Percentiles rank a stretch among this genome's conserved stretches.
Evolutionary conservation across 2,888 invertebrate species (phyloP).

Genomic region (Lithophane socia): DNA sequence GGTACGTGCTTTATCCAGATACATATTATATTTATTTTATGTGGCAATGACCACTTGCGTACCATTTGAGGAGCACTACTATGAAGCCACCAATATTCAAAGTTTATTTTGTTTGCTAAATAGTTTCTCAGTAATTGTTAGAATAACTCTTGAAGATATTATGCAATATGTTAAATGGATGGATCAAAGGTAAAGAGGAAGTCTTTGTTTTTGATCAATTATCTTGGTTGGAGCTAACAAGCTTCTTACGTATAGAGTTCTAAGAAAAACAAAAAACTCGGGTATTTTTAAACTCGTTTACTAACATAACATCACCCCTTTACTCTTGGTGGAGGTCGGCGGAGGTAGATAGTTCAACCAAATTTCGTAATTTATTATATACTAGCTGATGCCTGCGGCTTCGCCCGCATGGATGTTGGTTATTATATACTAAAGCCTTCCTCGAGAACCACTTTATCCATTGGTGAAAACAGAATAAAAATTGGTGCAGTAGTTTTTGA

Average conservation of each 20-base stretch:
- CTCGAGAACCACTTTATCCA: no score
- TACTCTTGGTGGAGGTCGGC: no score
- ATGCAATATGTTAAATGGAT: conserved; percentile 7
- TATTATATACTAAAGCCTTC: no score
- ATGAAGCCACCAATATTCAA: background rate
- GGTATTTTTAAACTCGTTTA: background rate
- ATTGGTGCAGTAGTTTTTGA: no score
- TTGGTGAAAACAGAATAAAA: no score
- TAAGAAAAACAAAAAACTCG: background rate
- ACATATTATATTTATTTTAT: background rate
- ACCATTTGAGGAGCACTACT: background rate
- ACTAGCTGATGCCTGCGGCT: no score
- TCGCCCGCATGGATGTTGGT: no score
- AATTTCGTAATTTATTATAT: no score
- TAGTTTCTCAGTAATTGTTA: conserved; percentile 10
- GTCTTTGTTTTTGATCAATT: conserved; percentile 15
- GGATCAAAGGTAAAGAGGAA: conserved; percentile 43
- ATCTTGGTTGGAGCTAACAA: background rate
- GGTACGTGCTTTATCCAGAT: background rate
- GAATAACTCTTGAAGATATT: background rate
- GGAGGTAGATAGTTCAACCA: background rate
- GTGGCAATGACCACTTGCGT: background rate
- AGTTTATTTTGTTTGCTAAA: conserved; percentile 13
- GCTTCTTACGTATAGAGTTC: conserved; percentile 4
- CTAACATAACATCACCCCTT: background rate